Base-by-base conservation (phyloP, 2,888 invertebrate genomes). In the Ganaspis brasiliensis region DNA sequence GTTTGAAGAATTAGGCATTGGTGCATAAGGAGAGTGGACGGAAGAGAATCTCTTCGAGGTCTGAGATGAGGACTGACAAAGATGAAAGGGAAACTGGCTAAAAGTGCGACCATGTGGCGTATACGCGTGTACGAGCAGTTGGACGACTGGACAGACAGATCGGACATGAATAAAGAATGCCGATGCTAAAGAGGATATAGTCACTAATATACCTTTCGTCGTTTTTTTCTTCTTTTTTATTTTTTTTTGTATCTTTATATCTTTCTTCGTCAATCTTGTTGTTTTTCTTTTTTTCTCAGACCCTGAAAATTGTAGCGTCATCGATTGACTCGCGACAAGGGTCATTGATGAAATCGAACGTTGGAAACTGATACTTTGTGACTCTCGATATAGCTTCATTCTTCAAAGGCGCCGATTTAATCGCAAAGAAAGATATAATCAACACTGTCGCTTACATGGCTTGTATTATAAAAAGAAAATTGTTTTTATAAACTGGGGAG, bases 131-230 rank as follows among this genome's bases (percentile, higher is more conserved):
- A 73, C 75, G 73, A 31, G 16, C 59, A 73, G 56, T 35, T 72
- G 76, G 71, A 79, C 78, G 76, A 79, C 79, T 73, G 79, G 74
- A 71, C 73, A 74, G 35, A 16, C 78, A 72, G 76, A 80, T 78
- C 78, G 80, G 76, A 81, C 82, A 82, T 77, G 79, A 80, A 79
- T 79, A 78, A 80, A 80, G 82, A 80, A 82, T 82, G 82, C 80
- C 79, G 80, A 55, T 76, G 76, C 73, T 73, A 78, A 81, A 78
- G 74, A 80, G 75, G 77, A 67, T 59, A 76, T 56, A 78, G 31
- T 21, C 72, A 55, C 37, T 72, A 72, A 72, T 72, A 2, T 19
- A 12, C 72, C 57, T 52, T 73, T 67, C 19, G 12, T 31, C 24
- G 14, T 67, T 45, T n/a, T 21, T 74, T 24, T 61, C 31, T 45